These are phyloP conservation scores for Celastrina argiolus DNA, from an alignment of 2,888 invertebrate genomes.

Conservation along the genomic window DNA sequence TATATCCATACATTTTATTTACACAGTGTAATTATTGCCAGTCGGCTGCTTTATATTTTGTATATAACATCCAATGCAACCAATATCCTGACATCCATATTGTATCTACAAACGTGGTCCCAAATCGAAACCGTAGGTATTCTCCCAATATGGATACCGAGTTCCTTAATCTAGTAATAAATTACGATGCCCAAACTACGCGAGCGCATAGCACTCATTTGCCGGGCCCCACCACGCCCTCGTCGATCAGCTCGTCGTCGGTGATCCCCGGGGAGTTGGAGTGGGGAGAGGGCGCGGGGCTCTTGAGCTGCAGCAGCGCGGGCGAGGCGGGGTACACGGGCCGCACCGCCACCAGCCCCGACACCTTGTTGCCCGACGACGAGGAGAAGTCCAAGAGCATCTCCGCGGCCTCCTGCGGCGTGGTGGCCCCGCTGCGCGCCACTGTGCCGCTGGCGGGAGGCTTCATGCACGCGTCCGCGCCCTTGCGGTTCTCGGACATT, in stretches of 20 bases:
- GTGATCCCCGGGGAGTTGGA: slow-evolving; percentile 88
- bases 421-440: slow-evolving; percentile 64
- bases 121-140: slow-evolving; percentile 13
- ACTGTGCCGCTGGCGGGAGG: slow-evolving; percentile 65
- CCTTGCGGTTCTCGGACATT: slow-evolving; percentile 65
- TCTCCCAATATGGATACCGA: slow-evolving; percentile 5
- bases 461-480: slow-evolving; percentile 69
- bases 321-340: slow-evolving; percentile 80
- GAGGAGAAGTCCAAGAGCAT: slow-evolving; percentile 82
- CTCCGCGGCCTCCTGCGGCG: slow-evolving; percentile 80
- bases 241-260: slow-evolving; percentile 94
- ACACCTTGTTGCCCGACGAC: slow-evolving; percentile 75
- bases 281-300: slow-evolving; percentile 84
- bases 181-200: neutral
- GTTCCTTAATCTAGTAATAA: neutral
- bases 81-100: neutral
- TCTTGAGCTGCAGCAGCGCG: slow-evolving; percentile 85
- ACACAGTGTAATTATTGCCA: neutral
- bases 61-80: neutral
- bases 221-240: slow-evolving; percentile 87
- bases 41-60: neutral
- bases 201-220: slow-evolving; percentile 70
- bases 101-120: slow-evolving; percentile 7
- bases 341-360: slow-evolving; percentile 74
- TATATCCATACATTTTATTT: neutral